Base-by-base conservation (phyloP, 2,888 invertebrate species). In the Linnaemya vulpina region DNA sequence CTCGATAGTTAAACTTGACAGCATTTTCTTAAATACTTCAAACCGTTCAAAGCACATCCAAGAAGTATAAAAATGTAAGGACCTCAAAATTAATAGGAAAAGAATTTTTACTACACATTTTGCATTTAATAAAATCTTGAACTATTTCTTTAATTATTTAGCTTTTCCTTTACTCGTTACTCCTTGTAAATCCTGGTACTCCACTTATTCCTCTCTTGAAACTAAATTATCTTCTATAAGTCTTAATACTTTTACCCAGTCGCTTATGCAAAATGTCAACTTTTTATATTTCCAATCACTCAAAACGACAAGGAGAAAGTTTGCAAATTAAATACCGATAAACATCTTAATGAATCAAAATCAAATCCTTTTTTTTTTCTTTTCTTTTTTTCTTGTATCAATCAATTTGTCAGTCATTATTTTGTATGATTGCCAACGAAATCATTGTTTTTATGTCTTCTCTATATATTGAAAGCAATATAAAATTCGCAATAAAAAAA, bases 371-470 rank as follows among this genome's bases (percentile, higher is more conserved):
- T 13, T 40, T 38, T 38, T 40, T 15, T 51, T 30, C 74, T 60
- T 51, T 53, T 13, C 11, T 38, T 38, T 40, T 20, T 51, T 38
- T 40, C 15, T 51, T 43, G 35, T 51, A 67, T 74, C 73, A 80
- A 80, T 80, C 80, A 74, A 68, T 80, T 80, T 80, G 30, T 30
- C 30, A 30, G 30, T 30, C 58, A 80, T 74, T 73, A 74, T 49
- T 55, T 38, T 35, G 55, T 60, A 46, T 55, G 22, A 43, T 43
- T 55, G 63, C 35, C 25, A 43, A 30, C 49, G 30, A 35, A 77
- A 70, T 30, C 30, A 35, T 62, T 60, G 58, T 70, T 68, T 60
- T 68, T 49, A 17, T 78, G 38, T 62, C 2, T 30, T 4, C 35
- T 40, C 49, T 43, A 43, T 70, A 3, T n/a, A 65, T 3, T 71